Base-by-base conservation (phyloP, 2,113 vertebrate genomes). In the Polyodon spathula region DNA sequence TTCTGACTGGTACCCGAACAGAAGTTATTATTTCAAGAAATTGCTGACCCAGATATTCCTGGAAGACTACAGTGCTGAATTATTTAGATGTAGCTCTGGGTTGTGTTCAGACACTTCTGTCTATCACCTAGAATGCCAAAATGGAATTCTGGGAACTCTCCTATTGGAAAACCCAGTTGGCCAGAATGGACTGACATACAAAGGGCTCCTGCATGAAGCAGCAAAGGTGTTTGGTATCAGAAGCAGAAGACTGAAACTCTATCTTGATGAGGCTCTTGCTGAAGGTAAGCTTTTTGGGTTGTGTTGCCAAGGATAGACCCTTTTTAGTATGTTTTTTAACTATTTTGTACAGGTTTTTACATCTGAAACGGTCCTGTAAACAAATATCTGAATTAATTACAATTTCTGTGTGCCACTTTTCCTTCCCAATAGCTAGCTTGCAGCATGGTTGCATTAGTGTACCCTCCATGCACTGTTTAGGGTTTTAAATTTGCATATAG, bases 141-240 rank as follows among this genome's bases (percentile, higher is more conserved):
- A 77, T 4, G 95, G 95, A 59, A 81, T 84, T 4, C 72, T 93
- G 71, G 92, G 87, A 44, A 94, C 92, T 10, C 88, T 98, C 7
- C 81, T 98, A 1, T 78, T 96, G 72, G 83, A 86, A 71, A 97
- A 98, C 70, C 96, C 96, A 0, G 75, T 79, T 53, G 93, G 91
- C 9, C 86, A 93, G 73, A 94, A 93, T 10, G 78, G 71, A 37
- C 85, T 98, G 5, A 84, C 82, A 0, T 78, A 88, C 63, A 71
- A 74, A 1, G 79, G 77, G 6, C 87, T 98, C 56, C 77, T 91
- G 1, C 72, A 66, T 43, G 95, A 98, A 73, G 75, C 86, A 0
- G 90, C 89, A 43, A 94, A 91, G 75, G 80, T 98, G n/a, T 98
- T 98, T 51, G 93, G 95, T 14, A 89, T 97, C 56, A 84, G 96